Conservation (phyloP, 2,888 invertebrate genomes). For the Drosophila maculinotata region DNA sequence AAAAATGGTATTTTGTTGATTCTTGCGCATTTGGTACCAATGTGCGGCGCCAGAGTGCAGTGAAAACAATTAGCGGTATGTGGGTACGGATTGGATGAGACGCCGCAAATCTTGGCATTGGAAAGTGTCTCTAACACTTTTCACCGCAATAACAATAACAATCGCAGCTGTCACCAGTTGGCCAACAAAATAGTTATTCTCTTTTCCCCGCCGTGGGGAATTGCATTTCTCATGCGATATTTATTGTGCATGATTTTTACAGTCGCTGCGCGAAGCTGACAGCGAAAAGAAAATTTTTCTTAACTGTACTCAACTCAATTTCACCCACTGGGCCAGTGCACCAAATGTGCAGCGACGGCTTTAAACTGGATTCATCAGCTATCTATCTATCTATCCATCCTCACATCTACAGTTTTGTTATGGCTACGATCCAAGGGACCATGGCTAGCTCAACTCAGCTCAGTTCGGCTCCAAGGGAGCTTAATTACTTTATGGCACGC, state of each 20-base stretch:
- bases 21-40: slow-evolving; percentile 22
- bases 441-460: not conserved
- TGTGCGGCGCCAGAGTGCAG: no score
- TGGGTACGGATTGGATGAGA: not conserved
- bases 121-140: slow-evolving; percentile 55
- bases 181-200: not conserved
- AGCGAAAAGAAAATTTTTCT: slow-evolving; percentile 80
- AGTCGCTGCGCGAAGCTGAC: slow-evolving; percentile 58
- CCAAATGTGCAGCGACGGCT: slow-evolving; percentile 83
- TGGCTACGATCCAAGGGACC: slow-evolving; percentile 14
- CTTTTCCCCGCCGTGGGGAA: not conserved
- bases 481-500: slow-evolving; percentile 79
- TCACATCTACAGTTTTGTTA: slow-evolving; percentile 18
- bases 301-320: slow-evolving; percentile 81
- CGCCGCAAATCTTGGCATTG: not conserved
- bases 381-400: slow-evolving; percentile 31
- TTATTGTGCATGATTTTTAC: slow-evolving; percentile 58
- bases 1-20: not conserved
- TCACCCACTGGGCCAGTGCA: slow-evolving; percentile 85
- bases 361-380: slow-evolving; percentile 39
- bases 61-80: slow-evolving; percentile 12
- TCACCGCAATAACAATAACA: not conserved
- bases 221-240: slow-evolving; percentile 32
- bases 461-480: slow-evolving; percentile 1
- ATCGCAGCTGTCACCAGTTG: slow-evolving; percentile 32